Percentiles rank a stretch among this genome's conserved stretches.
Conservation (phyloP, 1,140 invertebrate genomes). For the Rhyzopertha dominica region DNA sequence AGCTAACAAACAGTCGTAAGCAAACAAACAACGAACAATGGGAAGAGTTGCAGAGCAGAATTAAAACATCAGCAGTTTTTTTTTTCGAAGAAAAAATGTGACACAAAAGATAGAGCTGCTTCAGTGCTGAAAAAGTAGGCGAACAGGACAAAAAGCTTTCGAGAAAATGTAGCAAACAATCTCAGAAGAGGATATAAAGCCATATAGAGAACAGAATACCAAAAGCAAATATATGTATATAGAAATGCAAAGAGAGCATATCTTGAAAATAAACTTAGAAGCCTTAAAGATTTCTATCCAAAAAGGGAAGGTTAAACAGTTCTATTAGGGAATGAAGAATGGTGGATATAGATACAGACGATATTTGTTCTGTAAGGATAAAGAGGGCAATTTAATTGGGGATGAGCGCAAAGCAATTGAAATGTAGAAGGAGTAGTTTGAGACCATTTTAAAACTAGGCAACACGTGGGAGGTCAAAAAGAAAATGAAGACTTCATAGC, state of each 20-base stretch:
- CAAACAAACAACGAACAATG: not conserved
- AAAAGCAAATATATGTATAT: too few species aligned
- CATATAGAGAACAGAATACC: too few species aligned
- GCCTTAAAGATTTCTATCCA: too few species aligned
- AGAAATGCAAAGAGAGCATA: too few species aligned
- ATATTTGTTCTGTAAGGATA: too few species aligned
- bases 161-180: too few species aligned
- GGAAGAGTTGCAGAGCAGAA: not conserved
- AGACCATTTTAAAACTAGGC: conserved; percentile 1
- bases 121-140: not conserved
- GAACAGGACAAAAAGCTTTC: not conserved
- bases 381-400: too few species aligned
- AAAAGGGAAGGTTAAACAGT: not conserved
- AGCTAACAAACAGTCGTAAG: too few species aligned
- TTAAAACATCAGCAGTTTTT: not conserved
- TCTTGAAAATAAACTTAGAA: too few species aligned
- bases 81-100: not conserved
- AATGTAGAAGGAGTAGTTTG: not conserved
- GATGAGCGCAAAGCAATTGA: too few species aligned
- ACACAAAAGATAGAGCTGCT: not conserved
- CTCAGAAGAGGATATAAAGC: too few species aligned
- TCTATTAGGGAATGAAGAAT: conserved; percentile 1
- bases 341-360: conserved; percentile 2
- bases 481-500: too few species aligned
- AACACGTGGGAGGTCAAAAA: not conserved